Conservation (phyloP, 2,113 vertebrate genomes). For the Ancistrus triradiatus region DNA sequence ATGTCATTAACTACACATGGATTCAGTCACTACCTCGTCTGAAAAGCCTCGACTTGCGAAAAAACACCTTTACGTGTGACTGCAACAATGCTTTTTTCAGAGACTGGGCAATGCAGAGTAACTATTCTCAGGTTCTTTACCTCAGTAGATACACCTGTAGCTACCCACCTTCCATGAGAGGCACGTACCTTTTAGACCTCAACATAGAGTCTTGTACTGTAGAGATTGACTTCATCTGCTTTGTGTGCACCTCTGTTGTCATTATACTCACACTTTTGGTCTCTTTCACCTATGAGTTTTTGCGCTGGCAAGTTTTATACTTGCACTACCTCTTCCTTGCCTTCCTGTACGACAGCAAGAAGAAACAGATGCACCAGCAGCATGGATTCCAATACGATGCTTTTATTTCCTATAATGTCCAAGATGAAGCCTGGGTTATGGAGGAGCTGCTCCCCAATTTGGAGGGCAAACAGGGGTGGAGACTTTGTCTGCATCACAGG, state of each 20-base stretch:
- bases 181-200: constrained; percentile 50
- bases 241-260: constrained; percentile 37
- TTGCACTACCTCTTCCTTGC: constrained; percentile 66
- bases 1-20: constrained; percentile 39
- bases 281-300: constrained; percentile 58
- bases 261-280: constrained; percentile 48
- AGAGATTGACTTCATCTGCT: constrained; percentile 51
- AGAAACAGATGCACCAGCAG: constrained; percentile 33
- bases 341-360: constrained; percentile 55
- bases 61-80: constrained; percentile 64
- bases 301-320: constrained; percentile 61
- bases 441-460: constrained; percentile 62
- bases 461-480: constrained; percentile 69
- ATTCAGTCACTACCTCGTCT: constrained; percentile 55
- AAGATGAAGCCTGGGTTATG: constrained; percentile 68
- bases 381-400: constrained; percentile 61
- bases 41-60: constrained; percentile 56
- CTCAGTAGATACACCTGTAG: constrained; percentile 63
- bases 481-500: constrained; percentile 70
- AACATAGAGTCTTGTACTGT: constrained; percentile 42
- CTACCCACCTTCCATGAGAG: constrained; percentile 53
- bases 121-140: constrained; percentile 60
- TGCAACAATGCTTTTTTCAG: constrained; percentile 65
- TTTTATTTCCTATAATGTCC: constrained; percentile 69
- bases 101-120: constrained; percentile 44